Base-by-base conservation (phyloP, 2,888 invertebrate species). In the Gryllus longicercus region DNA sequence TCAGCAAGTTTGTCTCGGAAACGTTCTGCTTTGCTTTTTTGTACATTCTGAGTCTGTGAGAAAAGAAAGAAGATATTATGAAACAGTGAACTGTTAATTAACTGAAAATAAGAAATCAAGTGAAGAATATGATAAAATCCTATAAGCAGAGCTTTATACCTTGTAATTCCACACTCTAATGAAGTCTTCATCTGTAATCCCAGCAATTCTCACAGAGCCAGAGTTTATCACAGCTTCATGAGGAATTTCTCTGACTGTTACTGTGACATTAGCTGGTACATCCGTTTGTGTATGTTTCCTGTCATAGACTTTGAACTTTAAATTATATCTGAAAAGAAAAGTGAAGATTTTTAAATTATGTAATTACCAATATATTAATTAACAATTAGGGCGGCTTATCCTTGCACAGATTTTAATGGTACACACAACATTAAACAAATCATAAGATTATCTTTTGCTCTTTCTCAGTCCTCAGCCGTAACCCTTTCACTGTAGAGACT, bases 201-300 rank as follows among this genome's bases (percentile, higher is more conserved):
- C 98, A 51, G 95, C 93, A 85, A 99, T 92, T 83, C 98, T 89
- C 80, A 99, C 93, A 0, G 98, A 98, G 2, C 98, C 98, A 0
- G 98, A 97, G 88, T 98, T 98, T 78, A 95, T 90, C 23, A 99
- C 96, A 23, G 98, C 98, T 84, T 98, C 97, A 85, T 98, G 96
- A 0, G 97, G 95, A 85, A 99, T 97, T 86, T 96, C 96, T 86
- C 96, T 94, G 0, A 99, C 96, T 12, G 93, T 95, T 0, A 99
- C 96, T 0, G 96, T 95, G 0, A 99, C 98, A 87, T 98, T 97
- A n/a, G 98, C 98, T 0, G 94, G 94, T 0, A 98, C 96, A 87
- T 97, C 96, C 0, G 95, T 95, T 87, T 97, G 97, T 0, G 97
- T 97, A 86, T 97, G 96, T 86, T 96, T 96, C 79, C 96, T 91